These are phyloP conservation scores for Cisticola juncidis DNA, from an alignment of 2,113 vertebrate genomes.

Conservation along the genomic window DNA sequence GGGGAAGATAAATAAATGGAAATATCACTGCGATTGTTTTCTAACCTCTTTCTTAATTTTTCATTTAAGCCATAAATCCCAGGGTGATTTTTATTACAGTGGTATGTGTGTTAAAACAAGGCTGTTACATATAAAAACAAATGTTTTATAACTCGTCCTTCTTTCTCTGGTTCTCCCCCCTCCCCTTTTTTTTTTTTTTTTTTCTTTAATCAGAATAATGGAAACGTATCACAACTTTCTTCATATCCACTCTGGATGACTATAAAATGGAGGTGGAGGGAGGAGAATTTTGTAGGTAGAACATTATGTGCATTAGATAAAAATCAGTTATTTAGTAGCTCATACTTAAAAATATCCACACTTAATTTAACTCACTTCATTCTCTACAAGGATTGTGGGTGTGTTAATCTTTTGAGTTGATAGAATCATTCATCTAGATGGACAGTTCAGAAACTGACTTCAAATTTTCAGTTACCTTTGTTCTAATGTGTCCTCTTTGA, in stretches of 20 bases:
- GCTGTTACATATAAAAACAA: background rate
- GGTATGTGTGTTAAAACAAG: background rate
- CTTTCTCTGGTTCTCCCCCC: background rate
- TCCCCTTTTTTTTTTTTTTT: background rate
- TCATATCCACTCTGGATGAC: background rate
- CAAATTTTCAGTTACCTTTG: background rate
- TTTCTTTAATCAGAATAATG: background rate
- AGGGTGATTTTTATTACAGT: background rate
- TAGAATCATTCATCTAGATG: constrained; percentile 1
- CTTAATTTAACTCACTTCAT: constrained; percentile 29
- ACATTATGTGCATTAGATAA: background rate
- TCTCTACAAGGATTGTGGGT: background rate
- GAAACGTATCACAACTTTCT: background rate
- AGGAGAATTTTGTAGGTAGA: constrained; percentile 25
- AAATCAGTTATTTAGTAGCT: background rate
- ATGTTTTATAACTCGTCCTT: background rate
- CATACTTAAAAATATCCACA: constrained; percentile 33
- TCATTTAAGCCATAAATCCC: background rate
- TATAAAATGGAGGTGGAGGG: background rate
- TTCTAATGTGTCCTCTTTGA: background rate
- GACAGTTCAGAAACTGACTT: background rate
- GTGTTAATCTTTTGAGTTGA: background rate
- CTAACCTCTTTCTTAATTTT: constrained; percentile 22
- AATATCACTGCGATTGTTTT: constrained; percentile 1
- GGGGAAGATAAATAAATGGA: background rate